phyloP scores from a whole-genome alignment of 2,113 vertebrate genomes.

The Salvator merianae region DNA sequence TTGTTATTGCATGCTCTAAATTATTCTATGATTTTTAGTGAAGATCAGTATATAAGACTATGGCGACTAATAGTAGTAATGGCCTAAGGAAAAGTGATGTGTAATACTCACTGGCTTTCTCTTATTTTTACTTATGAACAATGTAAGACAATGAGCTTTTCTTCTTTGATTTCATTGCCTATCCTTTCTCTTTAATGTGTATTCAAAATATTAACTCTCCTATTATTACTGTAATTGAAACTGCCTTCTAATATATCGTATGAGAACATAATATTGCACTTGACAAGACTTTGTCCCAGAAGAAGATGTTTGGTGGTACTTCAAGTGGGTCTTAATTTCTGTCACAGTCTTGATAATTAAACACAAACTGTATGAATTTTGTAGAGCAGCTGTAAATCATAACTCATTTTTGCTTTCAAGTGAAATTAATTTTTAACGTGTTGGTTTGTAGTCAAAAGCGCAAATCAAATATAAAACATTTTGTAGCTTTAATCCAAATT shows the following conservation, averaged over 20 bases:
- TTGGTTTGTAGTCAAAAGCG: conserved; percentile 26
- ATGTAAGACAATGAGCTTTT: conserved; percentile 47
- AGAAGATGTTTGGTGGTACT: conserved; percentile 45
- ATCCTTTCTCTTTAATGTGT: conserved; percentile 33
- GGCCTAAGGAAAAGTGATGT: background rate
- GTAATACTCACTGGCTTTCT: conserved; percentile 5
- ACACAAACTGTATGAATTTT: background rate
- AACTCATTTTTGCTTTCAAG: conserved; percentile 26
- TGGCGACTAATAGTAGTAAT: background rate
- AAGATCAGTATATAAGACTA: background rate
- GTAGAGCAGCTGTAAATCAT: conserved; percentile 29
- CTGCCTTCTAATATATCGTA: conserved; percentile 37
- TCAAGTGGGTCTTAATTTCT: conserved; percentile 44
- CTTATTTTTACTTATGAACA: conserved; percentile 48
- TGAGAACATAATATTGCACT: conserved; percentile 14
- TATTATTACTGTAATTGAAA: conserved; percentile 53
- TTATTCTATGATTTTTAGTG: background rate
- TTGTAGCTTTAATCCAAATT: background rate
- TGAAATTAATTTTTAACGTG: background rate
- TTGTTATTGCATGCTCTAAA: no score
- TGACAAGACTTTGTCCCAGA: conserved; percentile 42
- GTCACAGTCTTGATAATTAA: conserved; percentile 42
- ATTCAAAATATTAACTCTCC: conserved; percentile 42
- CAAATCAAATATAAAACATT: conserved; percentile 18
- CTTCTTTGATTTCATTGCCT: conserved; percentile 58